Conservation (phyloP, 2,113 vertebrate genomes). For the Notothenia rossii region DNA sequence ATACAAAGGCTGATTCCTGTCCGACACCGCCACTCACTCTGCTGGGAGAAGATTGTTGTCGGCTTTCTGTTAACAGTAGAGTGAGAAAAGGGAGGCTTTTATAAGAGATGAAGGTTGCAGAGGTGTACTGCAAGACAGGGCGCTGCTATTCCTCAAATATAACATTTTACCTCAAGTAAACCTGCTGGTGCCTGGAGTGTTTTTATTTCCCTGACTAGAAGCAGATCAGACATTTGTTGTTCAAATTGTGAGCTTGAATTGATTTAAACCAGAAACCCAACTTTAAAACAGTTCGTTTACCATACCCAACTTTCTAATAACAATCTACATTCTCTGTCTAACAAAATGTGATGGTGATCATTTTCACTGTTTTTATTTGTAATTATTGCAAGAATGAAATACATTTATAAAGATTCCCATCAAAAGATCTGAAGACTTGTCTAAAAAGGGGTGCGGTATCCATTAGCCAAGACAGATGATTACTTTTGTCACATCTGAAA, state of each 20-base stretch:
- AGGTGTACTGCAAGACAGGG: conserved; percentile 39
- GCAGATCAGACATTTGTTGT: neutral
- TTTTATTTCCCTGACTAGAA: neutral
- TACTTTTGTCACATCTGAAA: conserved; percentile 71
- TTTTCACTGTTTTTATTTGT: neutral
- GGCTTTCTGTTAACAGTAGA: conserved; percentile 72
- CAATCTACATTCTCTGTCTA: neutral
- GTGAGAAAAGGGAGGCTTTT: conserved; percentile 56
- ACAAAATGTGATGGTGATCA: neutral
- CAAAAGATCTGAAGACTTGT: conserved; percentile 17
- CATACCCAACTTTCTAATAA: neutral
- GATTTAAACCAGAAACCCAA: neutral
- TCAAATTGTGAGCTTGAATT: conserved; percentile 6
- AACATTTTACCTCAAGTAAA: conserved; percentile 4
- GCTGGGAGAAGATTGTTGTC: conserved; percentile 75
- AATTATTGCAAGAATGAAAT: neutral
- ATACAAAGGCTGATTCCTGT: conserved; percentile 84
- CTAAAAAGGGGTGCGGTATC: conserved; percentile 27
- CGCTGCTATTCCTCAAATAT: conserved; percentile 22
- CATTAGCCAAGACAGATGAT: conserved; percentile 53
- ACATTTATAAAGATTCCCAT: conserved; percentile 14
- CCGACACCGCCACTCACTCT: conserved; percentile 77
- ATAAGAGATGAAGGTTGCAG: conserved; percentile 61
- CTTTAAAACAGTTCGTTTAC: neutral
- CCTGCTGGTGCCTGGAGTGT: conserved; percentile 3